These are phyloP conservation scores for Galerucella pusilla DNA, from an alignment of 2,888 invertebrate species.

Conservation along the genomic window DNA sequence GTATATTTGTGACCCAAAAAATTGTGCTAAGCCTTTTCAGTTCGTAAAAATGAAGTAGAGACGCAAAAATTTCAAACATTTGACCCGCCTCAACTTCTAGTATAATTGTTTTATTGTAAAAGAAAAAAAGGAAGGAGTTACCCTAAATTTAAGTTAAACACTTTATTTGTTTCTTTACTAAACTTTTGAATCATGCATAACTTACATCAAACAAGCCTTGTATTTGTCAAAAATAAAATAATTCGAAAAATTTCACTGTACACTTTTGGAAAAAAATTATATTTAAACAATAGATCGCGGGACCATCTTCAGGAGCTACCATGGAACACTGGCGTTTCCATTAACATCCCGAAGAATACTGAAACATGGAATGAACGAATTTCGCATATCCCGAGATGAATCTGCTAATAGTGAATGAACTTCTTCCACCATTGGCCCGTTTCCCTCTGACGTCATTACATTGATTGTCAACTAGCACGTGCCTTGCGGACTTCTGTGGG, in stretches of 20 bases:
- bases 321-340: conserved; percentile 16
- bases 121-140: no score
- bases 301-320: conserved; percentile 8
- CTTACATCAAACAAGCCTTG: background rate
- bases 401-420: conserved; percentile 73
- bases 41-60: no score
- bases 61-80: no score
- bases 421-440: conserved; percentile 71
- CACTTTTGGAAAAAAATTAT: conserved; percentile 1
- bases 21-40: no score
- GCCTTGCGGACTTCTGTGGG: conserved; percentile 52
- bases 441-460: conserved; percentile 78
- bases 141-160: no score
- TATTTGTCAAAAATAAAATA: background rate
- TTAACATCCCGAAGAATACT: conserved; percentile 34
- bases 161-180: no score
- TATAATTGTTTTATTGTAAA: no score
- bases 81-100: no score
- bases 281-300: conserved; percentile 9
- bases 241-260: background rate
- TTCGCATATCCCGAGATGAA: conserved; percentile 16
- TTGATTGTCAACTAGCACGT: conserved; percentile 74
- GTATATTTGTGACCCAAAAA: no score
- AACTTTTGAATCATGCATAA: background rate
- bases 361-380: conserved; percentile 49